Base-by-base conservation (phyloP, 2,797 vertebrate genomes). In the Pseudochaenichthys georgianus region DNA sequence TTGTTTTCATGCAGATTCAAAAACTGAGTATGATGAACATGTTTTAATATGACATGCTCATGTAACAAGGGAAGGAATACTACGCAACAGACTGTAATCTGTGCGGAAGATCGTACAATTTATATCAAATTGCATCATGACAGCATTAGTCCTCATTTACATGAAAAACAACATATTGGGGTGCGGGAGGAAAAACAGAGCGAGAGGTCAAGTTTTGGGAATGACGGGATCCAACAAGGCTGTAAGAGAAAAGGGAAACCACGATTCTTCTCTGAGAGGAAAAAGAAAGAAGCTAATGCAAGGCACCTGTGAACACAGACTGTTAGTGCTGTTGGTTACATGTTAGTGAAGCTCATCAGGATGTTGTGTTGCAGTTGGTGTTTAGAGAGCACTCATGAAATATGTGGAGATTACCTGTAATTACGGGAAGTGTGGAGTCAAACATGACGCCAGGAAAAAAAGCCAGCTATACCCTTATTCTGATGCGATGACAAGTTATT, bases 191-290 rank as follows among this genome's bases (percentile, higher is more conserved):
- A 59, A 38, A 48, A 1, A 50, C 15, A n/a, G n/a, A 64, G 13
- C 21, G 9, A 70, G 28, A 45, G 70, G 82, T 11, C 69, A 72
- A 73, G 74, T 28, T 77, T 88, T 6, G 77, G 84, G 86, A 81
- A 69, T 28, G 74, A 75, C n/a, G 55, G 77, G 74, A 76, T 64
- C 77, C 78, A 59, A 67, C 66, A 72, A 66, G 73, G 46, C 23
- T 55, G 34, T 38, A 38, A 38, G 34, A 38, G 71, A 19, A 70
- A 64, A 68, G 67, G 59, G 78, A 81, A 71, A 54, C 61, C 70
- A 41, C 2, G 13, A 41, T 31, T 41, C 46, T 9, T 54, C 50
- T 70, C 42, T 53, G 70, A 62, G 59, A 16, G 51, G 62, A 21
- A 51, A 50, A 19, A 7, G 19, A 58, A 51, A 50, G 31, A 61